Evolutionary conservation across 2,113 vertebrate species (phyloP).

Genomic region (Dermatemys mawii): DNA sequence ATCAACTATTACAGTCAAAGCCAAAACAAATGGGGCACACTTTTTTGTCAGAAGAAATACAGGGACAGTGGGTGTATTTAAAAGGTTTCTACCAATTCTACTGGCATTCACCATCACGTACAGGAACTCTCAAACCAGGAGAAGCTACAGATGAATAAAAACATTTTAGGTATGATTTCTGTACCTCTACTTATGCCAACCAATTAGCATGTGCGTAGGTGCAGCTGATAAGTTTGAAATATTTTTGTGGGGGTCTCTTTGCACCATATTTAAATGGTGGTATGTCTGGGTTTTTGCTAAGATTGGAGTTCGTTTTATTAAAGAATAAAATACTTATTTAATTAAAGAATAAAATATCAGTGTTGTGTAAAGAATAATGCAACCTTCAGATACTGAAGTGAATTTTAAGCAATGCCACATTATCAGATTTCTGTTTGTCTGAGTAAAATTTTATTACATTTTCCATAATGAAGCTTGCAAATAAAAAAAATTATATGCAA

Average conservation of each 20-base stretch:
- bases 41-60: neutral
- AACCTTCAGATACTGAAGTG: neutral
- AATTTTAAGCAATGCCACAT: neutral
- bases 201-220: neutral
- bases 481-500: too few species aligned
- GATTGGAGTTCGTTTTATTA: neutral
- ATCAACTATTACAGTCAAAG: neutral
- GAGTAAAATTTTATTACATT: neutral
- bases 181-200: neutral
- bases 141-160: neutral
- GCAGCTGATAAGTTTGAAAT: neutral
- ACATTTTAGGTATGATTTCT: neutral
- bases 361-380: neutral
- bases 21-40: neutral
- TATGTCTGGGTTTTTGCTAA: neutral
- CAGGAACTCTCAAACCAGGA: neutral
- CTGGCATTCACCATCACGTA: neutral
- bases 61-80: neutral
- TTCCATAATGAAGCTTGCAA: conserved; percentile 5
- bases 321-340: neutral
- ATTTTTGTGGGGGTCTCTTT: fast-evolving
- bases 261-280: neutral
- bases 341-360: neutral
- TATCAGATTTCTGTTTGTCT: neutral
- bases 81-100: neutral